These are phyloP conservation scores for Puffinus mauretanicus DNA, from an alignment of 2,113 vertebrate genomes.

Conservation along the genomic window DNA sequence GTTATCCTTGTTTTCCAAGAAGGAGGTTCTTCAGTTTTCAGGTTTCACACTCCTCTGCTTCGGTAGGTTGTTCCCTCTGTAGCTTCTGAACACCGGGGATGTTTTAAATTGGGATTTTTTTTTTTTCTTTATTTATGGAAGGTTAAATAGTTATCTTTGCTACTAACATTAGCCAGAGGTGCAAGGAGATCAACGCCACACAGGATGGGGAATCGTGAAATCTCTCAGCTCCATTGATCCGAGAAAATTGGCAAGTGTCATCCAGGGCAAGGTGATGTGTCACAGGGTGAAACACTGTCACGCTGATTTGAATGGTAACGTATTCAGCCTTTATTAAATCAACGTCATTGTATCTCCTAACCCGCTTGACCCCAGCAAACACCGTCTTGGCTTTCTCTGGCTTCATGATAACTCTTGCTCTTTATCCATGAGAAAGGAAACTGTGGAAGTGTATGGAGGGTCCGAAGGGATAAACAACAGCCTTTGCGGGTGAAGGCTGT, in stretches of 20 bases:
- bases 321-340: neutral
- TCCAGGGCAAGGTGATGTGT: neutral
- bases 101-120: neutral
- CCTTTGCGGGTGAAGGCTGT: neutral
- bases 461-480: neutral
- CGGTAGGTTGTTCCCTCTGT: accelerated
- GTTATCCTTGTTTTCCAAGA: neutral
- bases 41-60: neutral
- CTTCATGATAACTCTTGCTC: accelerated
- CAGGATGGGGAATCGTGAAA: neutral
- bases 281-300: neutral
- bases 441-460: neutral
- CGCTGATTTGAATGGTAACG: neutral
- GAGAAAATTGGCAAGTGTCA: neutral
- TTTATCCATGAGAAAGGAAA: neutral
- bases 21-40: neutral
- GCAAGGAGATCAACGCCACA: neutral
- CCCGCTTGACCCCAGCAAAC: neutral
- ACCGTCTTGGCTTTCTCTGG: neutral
- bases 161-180: neutral
- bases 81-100: neutral
- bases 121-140: neutral
- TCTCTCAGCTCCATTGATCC: neutral
- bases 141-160: neutral
- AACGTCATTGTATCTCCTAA: accelerated